These are phyloP conservation scores for Eutolmus rufibarbis DNA, from an alignment of 2,888 invertebrate species.

Conservation along the genomic window DNA sequence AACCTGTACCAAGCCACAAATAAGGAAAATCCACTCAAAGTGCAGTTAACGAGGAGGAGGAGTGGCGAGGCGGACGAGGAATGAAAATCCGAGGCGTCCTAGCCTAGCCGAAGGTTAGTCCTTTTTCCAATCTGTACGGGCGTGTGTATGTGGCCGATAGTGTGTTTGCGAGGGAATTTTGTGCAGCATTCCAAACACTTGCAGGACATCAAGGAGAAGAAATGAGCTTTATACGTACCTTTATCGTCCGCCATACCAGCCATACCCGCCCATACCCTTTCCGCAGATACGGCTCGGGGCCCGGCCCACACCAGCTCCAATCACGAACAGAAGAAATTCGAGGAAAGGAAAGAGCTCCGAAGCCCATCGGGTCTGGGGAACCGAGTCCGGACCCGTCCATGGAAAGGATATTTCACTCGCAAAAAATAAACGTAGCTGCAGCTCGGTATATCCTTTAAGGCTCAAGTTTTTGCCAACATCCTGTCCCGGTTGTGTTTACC, in stretches of 20 bases:
- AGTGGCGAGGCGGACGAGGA: not conserved
- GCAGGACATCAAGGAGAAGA: conserved; percentile 37
- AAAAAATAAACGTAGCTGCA: conserved; percentile 23
- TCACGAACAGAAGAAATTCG: conserved; percentile 36
- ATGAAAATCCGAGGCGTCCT: conserved; percentile 22
- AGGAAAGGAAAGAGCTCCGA: conserved; percentile 9
- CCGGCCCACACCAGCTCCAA: conserved; percentile 14
- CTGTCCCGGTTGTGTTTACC: conserved; percentile 39
- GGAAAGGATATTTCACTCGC: conserved; percentile 33
- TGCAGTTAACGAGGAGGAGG: conserved; percentile 28
- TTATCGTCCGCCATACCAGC: not conserved
- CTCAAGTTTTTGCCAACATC: conserved; percentile 38
- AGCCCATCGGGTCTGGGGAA: not conserved
- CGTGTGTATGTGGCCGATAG: conserved; percentile 9
- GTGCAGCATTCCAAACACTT: conserved; percentile 34
- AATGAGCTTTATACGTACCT: conserved; percentile 33
- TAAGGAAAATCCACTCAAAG: conserved; percentile 39
- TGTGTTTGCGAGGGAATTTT: conserved; percentile 6
- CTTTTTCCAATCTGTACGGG: conserved; percentile 11
- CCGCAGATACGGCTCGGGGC: not conserved
- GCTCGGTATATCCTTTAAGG: conserved; percentile 33
- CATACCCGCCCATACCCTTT: not conserved
- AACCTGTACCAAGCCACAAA: conserved; percentile 35
- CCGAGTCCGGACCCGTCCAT: not conserved
- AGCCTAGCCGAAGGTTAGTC: conserved; percentile 3